Percentiles rank a stretch among this genome's conserved stretches.
phyloP scores from a whole-genome alignment of 2,113 vertebrate genomes.

The Garra rufa region DNA sequence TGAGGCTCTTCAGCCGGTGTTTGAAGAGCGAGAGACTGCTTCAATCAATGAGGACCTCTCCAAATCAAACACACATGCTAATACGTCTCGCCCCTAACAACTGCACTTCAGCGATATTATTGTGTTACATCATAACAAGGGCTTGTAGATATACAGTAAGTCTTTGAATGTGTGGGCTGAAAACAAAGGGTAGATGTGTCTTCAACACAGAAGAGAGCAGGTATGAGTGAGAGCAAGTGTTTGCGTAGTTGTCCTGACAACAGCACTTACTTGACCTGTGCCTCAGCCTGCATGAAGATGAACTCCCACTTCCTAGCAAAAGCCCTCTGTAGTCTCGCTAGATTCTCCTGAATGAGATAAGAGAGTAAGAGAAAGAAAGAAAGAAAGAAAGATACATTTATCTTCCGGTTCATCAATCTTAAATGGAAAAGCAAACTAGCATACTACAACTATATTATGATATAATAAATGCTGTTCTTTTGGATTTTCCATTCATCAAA shows the following conservation, averaged over 20 bases:
- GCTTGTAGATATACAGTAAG: constrained; percentile 12
- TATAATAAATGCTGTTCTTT: not conserved
- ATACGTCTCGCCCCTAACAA: constrained; percentile 6
- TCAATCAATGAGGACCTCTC: not conserved
- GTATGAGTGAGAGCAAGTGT: constrained; percentile 33
- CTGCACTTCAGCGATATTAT: not conserved
- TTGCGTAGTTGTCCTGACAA: constrained; percentile 51
- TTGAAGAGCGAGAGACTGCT: constrained; percentile 11
- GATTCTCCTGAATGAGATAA: constrained; percentile 85
- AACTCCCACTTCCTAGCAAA: constrained; percentile 99
- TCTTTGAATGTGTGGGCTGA: constrained; percentile 24
- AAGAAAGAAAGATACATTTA: not conserved
- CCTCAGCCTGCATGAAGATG: constrained; percentile 99
- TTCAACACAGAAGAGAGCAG: constrained; percentile 29
- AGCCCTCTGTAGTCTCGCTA: constrained; percentile 95
- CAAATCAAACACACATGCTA: constrained; percentile 31
- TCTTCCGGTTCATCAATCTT: not conserved
- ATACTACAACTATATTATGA: not conserved
- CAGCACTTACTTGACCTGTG: constrained; percentile 97
- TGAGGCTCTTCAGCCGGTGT: constrained; percentile 45
- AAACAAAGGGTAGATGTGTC: not conserved
- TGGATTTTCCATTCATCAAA: too few relatives aligned
- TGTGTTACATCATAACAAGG: not conserved
- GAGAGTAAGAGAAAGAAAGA: not conserved
- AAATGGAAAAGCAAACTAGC: not conserved